Base-by-base conservation (phyloP, 2,113 vertebrate species). In the Limanda limanda region DNA sequence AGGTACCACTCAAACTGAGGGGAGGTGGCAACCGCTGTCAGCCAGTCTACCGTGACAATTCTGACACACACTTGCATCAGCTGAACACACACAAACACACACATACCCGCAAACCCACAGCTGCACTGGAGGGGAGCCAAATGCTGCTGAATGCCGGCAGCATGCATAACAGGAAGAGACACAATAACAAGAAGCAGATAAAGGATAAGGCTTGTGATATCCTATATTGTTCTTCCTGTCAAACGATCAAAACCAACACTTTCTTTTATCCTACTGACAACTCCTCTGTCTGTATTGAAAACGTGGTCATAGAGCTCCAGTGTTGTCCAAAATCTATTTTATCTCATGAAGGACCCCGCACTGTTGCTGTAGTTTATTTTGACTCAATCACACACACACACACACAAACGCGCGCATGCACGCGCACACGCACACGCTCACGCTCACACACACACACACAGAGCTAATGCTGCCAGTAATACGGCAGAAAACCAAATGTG, bases 21-120 rank as follows among this genome's bases (percentile, higher is more conserved):
- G 5, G 70, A 58, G 77, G 58, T 48, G 47, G 63, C 67, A 74
- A 72, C 78, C 62, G 52, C 76, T 65, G 55, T 51, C 76, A 85
- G 72, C 54, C 52, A 8, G 95, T 96, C 81, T 96, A 94, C 96
- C 95, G 81, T 35, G 74, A 64, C 79, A 77, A 84, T 47, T 79
- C 67, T 68, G 77, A 78, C 74, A 63, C 68, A 63, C 66, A 70
- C 42, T 77, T 78, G 67, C 84, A 75, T 86, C 76, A 78, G 76
- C 74, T 35, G 23, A 76, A 56, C 55, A 69, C 74, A 35, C 47
- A 48, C 67, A 70, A 31, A 70, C 31, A 52, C 63, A 71, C 25
- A 23, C 24, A 51, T 12, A 67, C 47, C 9, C 70, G 55, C 67
- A 82, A 74, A 84, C 75, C 18, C 51, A 74, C 76, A 84, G 79